phyloP scores from a whole-genome alignment of 64 coral and sea anemone species.

The Orbicella faveolata region DNA sequence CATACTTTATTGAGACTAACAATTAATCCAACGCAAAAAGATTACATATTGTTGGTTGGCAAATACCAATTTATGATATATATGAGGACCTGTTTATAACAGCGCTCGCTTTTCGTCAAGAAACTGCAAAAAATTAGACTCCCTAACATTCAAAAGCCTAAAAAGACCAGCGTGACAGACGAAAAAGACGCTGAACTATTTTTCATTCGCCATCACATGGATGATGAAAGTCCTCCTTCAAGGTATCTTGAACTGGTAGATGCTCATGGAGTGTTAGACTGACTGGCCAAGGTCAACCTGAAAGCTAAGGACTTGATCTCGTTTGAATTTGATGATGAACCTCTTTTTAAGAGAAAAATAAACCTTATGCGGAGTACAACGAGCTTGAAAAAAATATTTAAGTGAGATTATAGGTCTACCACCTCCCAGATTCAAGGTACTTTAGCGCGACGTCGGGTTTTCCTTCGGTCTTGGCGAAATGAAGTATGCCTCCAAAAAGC shows the following conservation, averaged over 20 bases:
- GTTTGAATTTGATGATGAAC: slow-evolving; percentile 68
- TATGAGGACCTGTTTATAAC: too few species aligned
- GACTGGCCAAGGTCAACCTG: slow-evolving; percentile 80
- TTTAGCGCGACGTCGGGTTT: slow-evolving; percentile 66
- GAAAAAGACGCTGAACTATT: slow-evolving; percentile 78
- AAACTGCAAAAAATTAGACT: too few species aligned
- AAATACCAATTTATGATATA: too few species aligned
- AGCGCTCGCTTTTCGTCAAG: slow-evolving; percentile 65
- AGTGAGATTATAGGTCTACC: slow-evolving; percentile 70
- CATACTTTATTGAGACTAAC: too few species aligned
- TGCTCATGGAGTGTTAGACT: slow-evolving; percentile 62
- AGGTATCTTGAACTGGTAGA: slow-evolving; percentile 63
- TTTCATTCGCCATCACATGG: slow-evolving; percentile 83
- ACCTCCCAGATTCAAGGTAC: slow-evolving; percentile 41
- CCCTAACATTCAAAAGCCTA: slow-evolving; percentile 85
- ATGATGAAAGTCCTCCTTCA: slow-evolving; percentile 53
- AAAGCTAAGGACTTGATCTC: slow-evolving; percentile 48
- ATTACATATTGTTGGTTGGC: too few species aligned
- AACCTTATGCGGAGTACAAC: slow-evolving; percentile 65
- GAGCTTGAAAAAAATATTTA: slow-evolving; percentile 84
- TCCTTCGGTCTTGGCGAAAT: slow-evolving; percentile 56
- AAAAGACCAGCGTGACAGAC: slow-evolving; percentile 54
- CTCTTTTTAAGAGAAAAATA: slow-evolving; percentile 57
- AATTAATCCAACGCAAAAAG: too few species aligned
- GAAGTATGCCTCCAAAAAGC: slow-evolving; percentile 11